These are phyloP conservation scores for Yponomeuta plumbellus DNA, from an alignment of 2,888 invertebrate genomes.

Conservation along the genomic window DNA sequence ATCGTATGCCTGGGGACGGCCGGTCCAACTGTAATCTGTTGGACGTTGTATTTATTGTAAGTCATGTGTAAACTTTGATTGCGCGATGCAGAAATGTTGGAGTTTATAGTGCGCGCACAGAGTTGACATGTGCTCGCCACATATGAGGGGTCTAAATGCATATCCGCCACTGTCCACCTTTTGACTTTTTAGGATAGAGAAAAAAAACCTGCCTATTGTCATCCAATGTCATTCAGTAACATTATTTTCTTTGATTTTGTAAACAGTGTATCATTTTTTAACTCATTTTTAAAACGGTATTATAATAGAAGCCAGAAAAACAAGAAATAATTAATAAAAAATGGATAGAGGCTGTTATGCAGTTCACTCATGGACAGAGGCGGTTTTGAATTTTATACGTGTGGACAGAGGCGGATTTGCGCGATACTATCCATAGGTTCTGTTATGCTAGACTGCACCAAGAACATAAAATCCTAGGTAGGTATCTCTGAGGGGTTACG, in stretches of 20 bases:
- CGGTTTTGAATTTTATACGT: constrained; percentile 9
- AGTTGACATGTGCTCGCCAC: too few relatives aligned
- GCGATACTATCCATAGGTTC: constrained; percentile 8
- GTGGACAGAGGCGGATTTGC: constrained; percentile 8
- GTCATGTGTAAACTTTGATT: too few relatives aligned
- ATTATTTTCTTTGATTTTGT: constrained; percentile 8
- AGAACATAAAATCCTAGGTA: constrained; percentile 9
- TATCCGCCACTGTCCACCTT: not conserved
- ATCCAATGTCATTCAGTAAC: constrained; percentile 9
- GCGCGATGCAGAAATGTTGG: too few relatives aligned
- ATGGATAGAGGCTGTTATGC: too few relatives aligned
- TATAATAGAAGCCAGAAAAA: constrained; percentile 8
- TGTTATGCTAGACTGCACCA: constrained; percentile 9
- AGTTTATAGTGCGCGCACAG: too few relatives aligned
- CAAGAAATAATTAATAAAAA: too few relatives aligned
- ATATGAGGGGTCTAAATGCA: constrained; percentile 8
- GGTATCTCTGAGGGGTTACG: constrained; percentile 7
- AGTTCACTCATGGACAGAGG: not conserved
- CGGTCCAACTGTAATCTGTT: too few relatives aligned
- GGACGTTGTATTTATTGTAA: too few relatives aligned
- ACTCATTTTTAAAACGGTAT: constrained; percentile 8
- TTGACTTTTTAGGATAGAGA: constrained; percentile 7
- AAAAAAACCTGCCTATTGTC: constrained; percentile 8
- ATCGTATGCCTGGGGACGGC: too few relatives aligned
- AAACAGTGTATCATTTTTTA: constrained; percentile 4